Conservation (phyloP, 2,888 invertebrate genomes). For the Epirrhoe tristata region DNA sequence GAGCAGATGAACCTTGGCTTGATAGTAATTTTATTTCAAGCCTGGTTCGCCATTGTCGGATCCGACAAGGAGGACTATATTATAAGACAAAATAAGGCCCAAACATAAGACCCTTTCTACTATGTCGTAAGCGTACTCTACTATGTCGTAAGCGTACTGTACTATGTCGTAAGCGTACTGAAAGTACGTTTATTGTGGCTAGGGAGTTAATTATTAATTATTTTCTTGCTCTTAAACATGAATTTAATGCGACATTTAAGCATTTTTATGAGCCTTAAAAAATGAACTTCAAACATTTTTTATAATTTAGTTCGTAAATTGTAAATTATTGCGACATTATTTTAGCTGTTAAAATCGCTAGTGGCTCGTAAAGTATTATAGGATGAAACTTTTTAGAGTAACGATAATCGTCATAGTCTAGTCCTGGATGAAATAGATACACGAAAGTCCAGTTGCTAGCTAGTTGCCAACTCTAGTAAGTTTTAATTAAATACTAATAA, state of each 20-base stretch:
- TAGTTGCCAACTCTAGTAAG: no score
- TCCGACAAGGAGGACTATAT: no score
- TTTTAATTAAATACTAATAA: no score
- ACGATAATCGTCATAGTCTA: neutral
- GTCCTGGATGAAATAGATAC: no score
- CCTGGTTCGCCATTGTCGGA: no score
- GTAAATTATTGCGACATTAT: slow-evolving; percentile 44
- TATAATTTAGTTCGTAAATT: slow-evolving; percentile 33
- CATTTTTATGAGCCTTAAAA: slow-evolving; percentile 34
- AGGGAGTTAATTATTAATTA: neutral
- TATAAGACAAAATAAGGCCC: no score
- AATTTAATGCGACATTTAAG: slow-evolving; percentile 22
- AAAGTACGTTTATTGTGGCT: neutral
- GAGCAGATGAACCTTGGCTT: no score
- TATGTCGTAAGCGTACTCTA: neutral
- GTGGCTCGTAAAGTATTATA: slow-evolving; percentile 47
- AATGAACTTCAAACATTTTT: slow-evolving; percentile 35
- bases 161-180: neutral
- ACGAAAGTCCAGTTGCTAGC: no score
- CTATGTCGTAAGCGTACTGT: neutral
- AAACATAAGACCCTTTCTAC: no score
- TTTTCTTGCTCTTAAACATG: neutral
- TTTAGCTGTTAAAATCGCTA: slow-evolving; percentile 42
- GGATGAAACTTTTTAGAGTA: slow-evolving; percentile 13
- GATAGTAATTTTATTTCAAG: no score